A percentile compares a stretch with the other conserved stretches of the same genome.
These are phyloP conservation scores for Acromyrmex heyeri DNA, from an alignment of 1,140 invertebrate genomes.

Conservation along the genomic window DNA sequence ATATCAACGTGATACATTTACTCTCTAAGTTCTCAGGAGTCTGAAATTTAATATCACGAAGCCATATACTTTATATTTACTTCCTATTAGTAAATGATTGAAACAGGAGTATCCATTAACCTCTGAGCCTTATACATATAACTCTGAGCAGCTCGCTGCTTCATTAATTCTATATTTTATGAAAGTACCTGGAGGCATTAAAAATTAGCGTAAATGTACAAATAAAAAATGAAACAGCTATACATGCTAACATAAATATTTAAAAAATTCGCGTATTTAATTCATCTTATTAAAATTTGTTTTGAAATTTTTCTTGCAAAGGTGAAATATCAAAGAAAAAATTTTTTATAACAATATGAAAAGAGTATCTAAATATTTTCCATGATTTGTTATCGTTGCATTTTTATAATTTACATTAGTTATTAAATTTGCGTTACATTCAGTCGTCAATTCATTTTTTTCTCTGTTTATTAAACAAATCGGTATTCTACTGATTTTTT, in stretches of 20 bases:
- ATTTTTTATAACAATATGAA: not conserved
- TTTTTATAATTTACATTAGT: not conserved
- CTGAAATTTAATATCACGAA: slow-evolving; percentile 38
- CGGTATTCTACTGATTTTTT: slow-evolving; percentile 7
- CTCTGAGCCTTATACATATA: slow-evolving; percentile 13
- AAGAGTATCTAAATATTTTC: not conserved
- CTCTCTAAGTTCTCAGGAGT: slow-evolving; percentile 2
- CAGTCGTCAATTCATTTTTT: not conserved
- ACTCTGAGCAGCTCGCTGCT: not conserved
- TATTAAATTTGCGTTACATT: not conserved
- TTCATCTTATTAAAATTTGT: not conserved
- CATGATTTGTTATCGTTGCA: not conserved
- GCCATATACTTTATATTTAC: slow-evolving; percentile 33
- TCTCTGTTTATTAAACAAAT: slow-evolving; percentile 11
- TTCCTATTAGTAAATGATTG: slow-evolving; percentile 43
- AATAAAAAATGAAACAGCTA: not conserved
- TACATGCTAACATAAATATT: not conserved
- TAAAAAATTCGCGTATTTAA: not conserved
- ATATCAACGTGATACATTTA: slow-evolving; percentile 19
- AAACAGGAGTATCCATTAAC: slow-evolving; percentile 33
- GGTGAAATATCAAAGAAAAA: not conserved
- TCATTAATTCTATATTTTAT: slow-evolving; percentile 8
- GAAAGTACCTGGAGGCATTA: not conserved
- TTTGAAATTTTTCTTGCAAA: not conserved
- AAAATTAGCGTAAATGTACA: not conserved